Conservation (phyloP, 2,797 vertebrate genomes). For the Falco biarmicus region DNA sequence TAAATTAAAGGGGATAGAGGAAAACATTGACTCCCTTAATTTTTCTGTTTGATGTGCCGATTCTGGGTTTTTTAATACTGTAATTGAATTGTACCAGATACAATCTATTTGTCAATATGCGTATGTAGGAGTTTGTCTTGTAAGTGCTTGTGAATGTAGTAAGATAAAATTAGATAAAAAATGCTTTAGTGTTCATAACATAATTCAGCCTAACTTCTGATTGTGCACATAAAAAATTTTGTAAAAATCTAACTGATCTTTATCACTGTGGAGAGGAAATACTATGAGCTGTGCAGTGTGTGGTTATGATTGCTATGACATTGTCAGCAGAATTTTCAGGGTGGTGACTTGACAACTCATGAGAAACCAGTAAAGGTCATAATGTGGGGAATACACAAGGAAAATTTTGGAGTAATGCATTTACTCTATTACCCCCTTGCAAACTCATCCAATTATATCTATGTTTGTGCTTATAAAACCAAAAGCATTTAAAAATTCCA, state of each 20-base stretch:
- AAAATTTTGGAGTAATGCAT: not conserved
- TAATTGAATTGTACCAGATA: constrained; percentile 6
- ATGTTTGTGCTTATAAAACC: not conserved
- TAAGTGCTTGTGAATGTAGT: not conserved
- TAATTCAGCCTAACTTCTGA: not conserved
- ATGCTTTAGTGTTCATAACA: not conserved
- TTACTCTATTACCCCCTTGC: not conserved
- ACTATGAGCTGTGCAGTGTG: not conserved
- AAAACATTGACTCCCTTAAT: not conserved
- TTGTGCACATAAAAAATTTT: not conserved
- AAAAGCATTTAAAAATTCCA: not conserved
- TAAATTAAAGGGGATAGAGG: not conserved
- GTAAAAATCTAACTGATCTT: not conserved
- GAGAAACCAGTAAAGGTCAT: not conserved
- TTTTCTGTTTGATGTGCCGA: not conserved
- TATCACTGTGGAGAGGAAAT: not conserved
- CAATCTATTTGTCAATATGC: no score
- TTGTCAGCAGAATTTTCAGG: not conserved
- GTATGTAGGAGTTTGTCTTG: not conserved
- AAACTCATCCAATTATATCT: not conserved
- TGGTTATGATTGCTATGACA: not conserved
- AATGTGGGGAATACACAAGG: not conserved
- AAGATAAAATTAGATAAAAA: not conserved
- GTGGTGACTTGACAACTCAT: not conserved
- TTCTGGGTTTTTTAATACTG: not conserved